A percentile compares a stretch with the other conserved stretches of the same genome.
Conservation (phyloP, 2,888 invertebrate species). For the Matsumyia berberina region DNA sequence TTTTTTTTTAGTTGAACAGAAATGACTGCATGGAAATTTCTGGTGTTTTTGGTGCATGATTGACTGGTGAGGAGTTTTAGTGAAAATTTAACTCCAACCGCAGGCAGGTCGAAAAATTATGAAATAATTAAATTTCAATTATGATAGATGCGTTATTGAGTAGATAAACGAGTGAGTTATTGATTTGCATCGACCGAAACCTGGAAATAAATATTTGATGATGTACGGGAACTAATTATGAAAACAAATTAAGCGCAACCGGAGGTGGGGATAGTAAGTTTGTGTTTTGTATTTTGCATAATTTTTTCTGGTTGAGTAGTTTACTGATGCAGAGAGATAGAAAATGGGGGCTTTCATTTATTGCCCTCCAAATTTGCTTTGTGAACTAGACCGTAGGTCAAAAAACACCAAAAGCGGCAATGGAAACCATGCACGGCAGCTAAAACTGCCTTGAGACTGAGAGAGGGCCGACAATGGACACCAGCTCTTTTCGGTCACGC, state of each 20-base stretch:
- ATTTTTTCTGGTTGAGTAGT: background rate
- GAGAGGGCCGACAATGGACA: too few relatives aligned
- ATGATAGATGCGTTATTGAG: conserved; percentile 36
- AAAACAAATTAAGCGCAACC: conserved; percentile 38
- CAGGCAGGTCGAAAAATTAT: conserved; percentile 14
- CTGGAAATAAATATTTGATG: conserved; percentile 40
- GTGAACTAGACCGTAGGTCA: too few relatives aligned
- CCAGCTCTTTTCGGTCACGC: too few relatives aligned
- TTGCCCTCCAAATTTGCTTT: too few relatives aligned
- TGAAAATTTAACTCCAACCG: conserved; percentile 17
- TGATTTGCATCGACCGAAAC: conserved; percentile 40
- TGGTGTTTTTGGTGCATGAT: conserved; percentile 29
- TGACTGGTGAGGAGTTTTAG: conserved; percentile 5
- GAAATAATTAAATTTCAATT: conserved; percentile 62
- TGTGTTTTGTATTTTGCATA: conserved; percentile 6
- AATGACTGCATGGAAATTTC: conserved; percentile 17
- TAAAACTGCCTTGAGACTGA: too few relatives aligned
- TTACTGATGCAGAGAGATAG: background rate
- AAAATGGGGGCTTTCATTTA: too few relatives aligned
- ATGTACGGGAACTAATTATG: conserved; percentile 43
- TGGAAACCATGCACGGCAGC: too few relatives aligned
- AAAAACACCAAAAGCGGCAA: too few relatives aligned
- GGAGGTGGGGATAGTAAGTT: background rate
- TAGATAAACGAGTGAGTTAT: conserved; percentile 26
- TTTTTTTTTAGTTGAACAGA: conserved; percentile 23